Base-by-base conservation (phyloP, 2,113 vertebrate genomes). In the Bujurquina vittata region DNA sequence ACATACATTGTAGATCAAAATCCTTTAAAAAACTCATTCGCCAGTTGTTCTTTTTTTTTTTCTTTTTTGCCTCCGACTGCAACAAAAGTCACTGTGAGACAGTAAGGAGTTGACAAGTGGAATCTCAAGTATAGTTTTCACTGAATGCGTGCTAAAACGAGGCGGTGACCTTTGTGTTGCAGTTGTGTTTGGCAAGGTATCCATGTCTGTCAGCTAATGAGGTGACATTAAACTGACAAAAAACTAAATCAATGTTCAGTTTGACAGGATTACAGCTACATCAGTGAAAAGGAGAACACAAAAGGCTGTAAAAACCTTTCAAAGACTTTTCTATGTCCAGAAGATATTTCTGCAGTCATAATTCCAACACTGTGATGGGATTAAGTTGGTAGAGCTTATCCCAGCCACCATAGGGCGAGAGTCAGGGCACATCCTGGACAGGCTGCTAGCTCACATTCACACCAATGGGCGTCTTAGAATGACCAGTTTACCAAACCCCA, bases 1-100 rank as follows among this genome's bases (percentile, higher is more conserved):
- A 10, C 78, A 26, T 26, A 26, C 60, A 84, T 31, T 59, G 55
- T 23, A 79, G 67, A 89, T 91, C 83, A 89, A 87, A 91, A 75
- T 8, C 3, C 61, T 79, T 84, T 86, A 26, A 26, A 26, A 26
- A 26, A 58, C 5, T 7, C 18, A 60, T 75, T 85, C 23, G 3
- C 29, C 60, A 10, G 7, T 49, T 62, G 10, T 52, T 33, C 11
- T 72, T 69, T 55, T 73, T 17, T 63, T 10, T 29, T 3, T 2
- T 69, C 49, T 73, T 17, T 63, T 10, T 29, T 3, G 1, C 10
- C 5, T 23, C n/a, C 14, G 18, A 52, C 63, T 80, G 72, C 59
- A 26, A 77, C 43, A 40, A 80, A 86, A 77, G 54, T 76, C 57
- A 31, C 26, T 6, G 26, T 2, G 1, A 86, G 56, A 58, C 26